Evolutionary conservation across 2,888 invertebrate genomes (phyloP).

Genomic region (Mesoligia furuncula): DNA sequence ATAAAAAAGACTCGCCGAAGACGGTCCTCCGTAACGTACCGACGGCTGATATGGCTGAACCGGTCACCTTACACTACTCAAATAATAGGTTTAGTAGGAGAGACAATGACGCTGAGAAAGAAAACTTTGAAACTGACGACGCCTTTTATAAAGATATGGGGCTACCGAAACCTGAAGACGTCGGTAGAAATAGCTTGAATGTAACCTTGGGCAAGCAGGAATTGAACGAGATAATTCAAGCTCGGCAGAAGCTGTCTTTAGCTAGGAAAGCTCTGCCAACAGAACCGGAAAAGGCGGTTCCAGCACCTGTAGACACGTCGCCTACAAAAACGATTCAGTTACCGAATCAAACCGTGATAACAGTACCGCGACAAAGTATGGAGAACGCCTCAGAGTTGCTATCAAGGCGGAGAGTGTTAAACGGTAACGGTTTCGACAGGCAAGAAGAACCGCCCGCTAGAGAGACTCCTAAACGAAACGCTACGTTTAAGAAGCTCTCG

Average conservation of each 20-base stretch:
- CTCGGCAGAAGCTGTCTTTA: conserved; percentile 85
- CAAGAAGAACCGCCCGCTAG: conserved; percentile 77
- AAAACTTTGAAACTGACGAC: conserved; percentile 86
- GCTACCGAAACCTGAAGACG: conserved; percentile 76
- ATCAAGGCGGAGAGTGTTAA: conserved; percentile 81
- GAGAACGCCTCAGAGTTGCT: conserved; percentile 86
- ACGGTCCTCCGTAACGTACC: conserved; percentile 43
- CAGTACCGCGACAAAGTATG: conserved; percentile 84
- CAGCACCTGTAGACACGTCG: conserved; percentile 76
- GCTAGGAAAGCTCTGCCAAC: conserved; percentile 84
- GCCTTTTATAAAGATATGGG: conserved; percentile 86
- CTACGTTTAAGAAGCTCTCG: conserved; percentile 83
- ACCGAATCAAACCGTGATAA: conserved; percentile 84
- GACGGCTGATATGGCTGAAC: conserved; percentile 80
- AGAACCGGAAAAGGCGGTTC: conserved; percentile 77
- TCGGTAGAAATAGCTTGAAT: conserved; percentile 80
- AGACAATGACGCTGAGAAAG: conserved; percentile 84
- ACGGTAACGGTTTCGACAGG: conserved; percentile 75
- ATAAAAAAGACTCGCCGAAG: conserved; percentile 79
- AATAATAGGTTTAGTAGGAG: conserved; percentile 82
- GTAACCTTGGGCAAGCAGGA: conserved; percentile 87
- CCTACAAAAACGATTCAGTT: conserved; percentile 84
- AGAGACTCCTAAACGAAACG: conserved; percentile 82
- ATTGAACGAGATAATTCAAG: conserved; percentile 87
- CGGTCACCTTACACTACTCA: conserved; percentile 84